These are phyloP conservation scores for Parazoanthus darwini DNA, from an alignment of 92 coral and sea anemone species.

Conservation along the genomic window DNA sequence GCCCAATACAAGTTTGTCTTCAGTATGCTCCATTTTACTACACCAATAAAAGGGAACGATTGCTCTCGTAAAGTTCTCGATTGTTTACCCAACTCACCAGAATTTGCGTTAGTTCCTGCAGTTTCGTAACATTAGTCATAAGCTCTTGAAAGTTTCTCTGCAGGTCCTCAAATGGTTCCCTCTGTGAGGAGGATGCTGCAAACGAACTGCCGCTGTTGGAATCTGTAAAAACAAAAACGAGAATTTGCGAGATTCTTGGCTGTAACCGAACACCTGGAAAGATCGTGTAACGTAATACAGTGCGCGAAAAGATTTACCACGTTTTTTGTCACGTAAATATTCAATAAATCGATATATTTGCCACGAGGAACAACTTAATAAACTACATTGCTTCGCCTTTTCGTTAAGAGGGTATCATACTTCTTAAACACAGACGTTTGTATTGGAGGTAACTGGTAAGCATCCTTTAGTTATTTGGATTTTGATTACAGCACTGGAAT, in stretches of 20 bases:
- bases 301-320: neutral
- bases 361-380: too few relatives aligned
- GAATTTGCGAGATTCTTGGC: neutral
- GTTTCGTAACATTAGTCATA: neutral
- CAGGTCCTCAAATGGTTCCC: neutral
- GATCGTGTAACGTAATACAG: neutral
- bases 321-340: neutral
- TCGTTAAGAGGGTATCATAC: too few relatives aligned
- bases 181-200: neutral
- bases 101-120: neutral
- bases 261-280: neutral
- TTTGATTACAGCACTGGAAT: too few relatives aligned
- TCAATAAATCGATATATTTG: neutral
- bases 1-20: neutral
- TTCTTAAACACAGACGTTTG: too few relatives aligned
- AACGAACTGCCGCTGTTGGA: neutral
- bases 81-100: neutral
- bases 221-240: neutral
- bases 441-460: too few relatives aligned
- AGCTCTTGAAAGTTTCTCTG: conserved; percentile 10
- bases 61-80: neutral
- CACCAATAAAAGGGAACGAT: neutral
- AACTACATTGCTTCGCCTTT: neutral
- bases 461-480: too few relatives aligned
- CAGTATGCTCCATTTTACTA: too few relatives aligned